Conservation (phyloP, 2,113 vertebrate genomes). For the Xiphophorus couchianus region DNA sequence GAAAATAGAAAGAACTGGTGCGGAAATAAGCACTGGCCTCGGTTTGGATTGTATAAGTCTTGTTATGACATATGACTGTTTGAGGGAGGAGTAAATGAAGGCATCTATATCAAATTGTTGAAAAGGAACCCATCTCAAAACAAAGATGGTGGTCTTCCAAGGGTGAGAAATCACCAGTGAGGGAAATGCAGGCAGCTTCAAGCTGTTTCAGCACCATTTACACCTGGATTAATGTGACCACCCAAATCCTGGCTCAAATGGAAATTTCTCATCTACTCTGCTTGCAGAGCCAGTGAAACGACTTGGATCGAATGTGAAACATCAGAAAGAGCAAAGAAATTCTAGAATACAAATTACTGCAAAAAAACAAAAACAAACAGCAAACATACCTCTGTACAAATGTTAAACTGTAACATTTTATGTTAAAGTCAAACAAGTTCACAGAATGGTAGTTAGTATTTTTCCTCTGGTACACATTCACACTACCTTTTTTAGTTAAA, state of each 20-base stretch:
- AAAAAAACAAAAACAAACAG: not conserved
- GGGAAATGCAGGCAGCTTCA: not conserved
- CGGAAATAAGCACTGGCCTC: not conserved
- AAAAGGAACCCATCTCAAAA: not conserved
- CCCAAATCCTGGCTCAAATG: not conserved
- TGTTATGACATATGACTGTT: not conserved
- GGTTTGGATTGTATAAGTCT: not conserved
- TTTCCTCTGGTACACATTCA: not conserved
- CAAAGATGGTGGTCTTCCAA: not conserved
- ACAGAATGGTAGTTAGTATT: not conserved
- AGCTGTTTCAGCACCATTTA: not conserved
- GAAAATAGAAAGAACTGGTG: not conserved
- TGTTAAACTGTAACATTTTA: not conserved
- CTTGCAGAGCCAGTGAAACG: not conserved
- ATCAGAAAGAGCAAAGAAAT: not conserved
- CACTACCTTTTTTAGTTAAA: too few relatives aligned
- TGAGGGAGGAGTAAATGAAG: not conserved
- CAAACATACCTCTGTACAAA: not conserved
- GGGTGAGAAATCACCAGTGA: not conserved
- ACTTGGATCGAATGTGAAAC: not conserved
- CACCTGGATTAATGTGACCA: conserved; percentile 1
- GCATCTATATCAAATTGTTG: not conserved
- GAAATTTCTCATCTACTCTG: not conserved
- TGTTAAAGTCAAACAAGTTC: not conserved
- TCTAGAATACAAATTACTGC: not conserved